A percentile compares a stretch with the other conserved stretches of the same genome.
These are phyloP conservation scores for Leptodactylus fuscus DNA, from an alignment of 2,113 vertebrate genomes.

Conservation along the genomic window DNA sequence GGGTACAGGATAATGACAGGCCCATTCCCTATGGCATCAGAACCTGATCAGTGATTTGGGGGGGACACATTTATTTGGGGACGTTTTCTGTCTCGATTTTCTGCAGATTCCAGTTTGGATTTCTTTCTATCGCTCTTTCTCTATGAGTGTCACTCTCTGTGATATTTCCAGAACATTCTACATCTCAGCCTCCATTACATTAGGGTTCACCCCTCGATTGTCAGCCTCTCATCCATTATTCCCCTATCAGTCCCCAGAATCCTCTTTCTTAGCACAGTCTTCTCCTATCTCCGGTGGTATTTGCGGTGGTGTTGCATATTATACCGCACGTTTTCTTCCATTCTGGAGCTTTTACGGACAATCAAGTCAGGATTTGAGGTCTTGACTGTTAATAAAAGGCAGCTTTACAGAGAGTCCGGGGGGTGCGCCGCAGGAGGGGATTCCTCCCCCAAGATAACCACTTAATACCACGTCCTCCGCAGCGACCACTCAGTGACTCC, in stretches of 20 bases:
- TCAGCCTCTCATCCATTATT: neutral
- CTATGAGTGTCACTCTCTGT: no score
- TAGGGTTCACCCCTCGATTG: no score
- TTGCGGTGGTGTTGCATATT: conserved; percentile 1
- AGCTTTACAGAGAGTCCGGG: conserved; percentile 14
- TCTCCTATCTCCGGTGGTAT: no score
- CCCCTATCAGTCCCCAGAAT: neutral
- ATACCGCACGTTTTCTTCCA: neutral
- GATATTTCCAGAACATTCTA: no score
- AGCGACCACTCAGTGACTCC: no score
- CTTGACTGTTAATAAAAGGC: conserved; percentile 53
- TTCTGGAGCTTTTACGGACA: conserved; percentile 31
- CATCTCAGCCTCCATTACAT: no score
- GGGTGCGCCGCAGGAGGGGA: neutral
- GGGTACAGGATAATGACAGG: neutral
- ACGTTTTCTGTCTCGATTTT: no score
- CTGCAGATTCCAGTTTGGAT: no score
- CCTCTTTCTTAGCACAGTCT: no score
- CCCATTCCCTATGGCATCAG: neutral
- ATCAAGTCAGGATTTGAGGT: conserved; percentile 54
- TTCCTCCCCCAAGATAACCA: neutral
- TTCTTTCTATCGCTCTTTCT: no score
- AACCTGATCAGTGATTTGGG: neutral
- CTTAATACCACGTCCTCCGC: neutral
- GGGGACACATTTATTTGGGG: neutral